These are phyloP conservation scores for Limosa lapponica DNA, from an alignment of 2,797 vertebrate genomes.

Conservation along the genomic window DNA sequence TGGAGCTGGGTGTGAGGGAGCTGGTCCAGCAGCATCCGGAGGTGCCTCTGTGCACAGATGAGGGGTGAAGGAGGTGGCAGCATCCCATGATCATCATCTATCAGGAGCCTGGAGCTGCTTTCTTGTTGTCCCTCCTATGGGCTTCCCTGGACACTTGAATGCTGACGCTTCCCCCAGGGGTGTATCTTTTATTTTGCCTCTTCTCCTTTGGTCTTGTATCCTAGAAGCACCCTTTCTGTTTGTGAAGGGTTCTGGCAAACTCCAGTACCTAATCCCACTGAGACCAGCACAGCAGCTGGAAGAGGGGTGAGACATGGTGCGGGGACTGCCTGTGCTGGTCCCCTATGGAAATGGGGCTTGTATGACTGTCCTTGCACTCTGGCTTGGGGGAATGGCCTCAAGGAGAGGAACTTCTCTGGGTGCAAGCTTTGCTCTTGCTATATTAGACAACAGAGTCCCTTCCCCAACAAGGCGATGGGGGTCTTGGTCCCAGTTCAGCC, in stretches of 20 bases:
- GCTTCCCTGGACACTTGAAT: not conserved
- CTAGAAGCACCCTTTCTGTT: not conserved
- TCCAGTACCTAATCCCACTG: not conserved
- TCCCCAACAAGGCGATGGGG: not conserved
- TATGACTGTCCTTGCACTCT: not conserved
- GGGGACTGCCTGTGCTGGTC: not conserved
- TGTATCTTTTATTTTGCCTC: not conserved
- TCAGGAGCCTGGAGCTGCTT: not conserved
- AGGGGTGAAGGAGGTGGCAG: not conserved
- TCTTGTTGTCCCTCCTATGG: not conserved
- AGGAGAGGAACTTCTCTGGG: not conserved
- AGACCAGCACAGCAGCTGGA: not conserved
- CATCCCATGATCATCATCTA: not conserved
- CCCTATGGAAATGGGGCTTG: not conserved
- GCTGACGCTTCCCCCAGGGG: accelerated
- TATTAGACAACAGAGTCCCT: not conserved
- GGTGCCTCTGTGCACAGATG: not conserved
- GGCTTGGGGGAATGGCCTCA: not conserved
- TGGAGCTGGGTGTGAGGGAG: not conserved
- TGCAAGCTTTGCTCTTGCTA: not conserved
- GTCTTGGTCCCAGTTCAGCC: not conserved
- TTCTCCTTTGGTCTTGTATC: not conserved
- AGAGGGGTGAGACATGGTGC: not conserved
- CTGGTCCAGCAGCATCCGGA: not conserved
- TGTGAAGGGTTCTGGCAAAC: not conserved